A percentile compares a stretch with the other conserved stretches of the same genome.
These are phyloP conservation scores for Callithrix jacchus DNA, from an alignment of 2,113 vertebrate species.

Conservation along the genomic window DNA sequence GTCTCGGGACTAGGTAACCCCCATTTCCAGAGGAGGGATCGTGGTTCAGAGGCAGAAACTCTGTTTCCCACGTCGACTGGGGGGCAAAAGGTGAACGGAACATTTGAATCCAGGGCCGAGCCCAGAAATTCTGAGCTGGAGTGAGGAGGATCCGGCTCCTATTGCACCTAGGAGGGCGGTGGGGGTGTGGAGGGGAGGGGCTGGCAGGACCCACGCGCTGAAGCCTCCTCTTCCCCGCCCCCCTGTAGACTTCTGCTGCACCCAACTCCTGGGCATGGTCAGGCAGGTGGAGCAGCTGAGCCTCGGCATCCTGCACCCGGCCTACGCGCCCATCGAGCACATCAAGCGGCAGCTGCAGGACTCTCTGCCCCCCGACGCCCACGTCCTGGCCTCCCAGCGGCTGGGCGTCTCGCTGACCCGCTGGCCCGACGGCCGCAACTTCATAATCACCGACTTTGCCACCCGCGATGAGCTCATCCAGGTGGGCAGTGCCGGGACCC, in stretches of 20 bases:
- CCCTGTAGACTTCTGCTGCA: conserved; percentile 39
- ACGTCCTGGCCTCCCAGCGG: conserved; percentile 56
- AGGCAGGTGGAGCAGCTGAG: background rate
- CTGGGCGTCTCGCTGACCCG: conserved; percentile 71
- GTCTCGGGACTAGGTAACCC: rapidly evolving
- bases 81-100: background rate
- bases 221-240: background rate
- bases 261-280: background rate
- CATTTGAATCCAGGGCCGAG: background rate
- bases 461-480: conserved; percentile 62
- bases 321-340: background rate
- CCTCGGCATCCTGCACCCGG: conserved; percentile 56
- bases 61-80: background rate
- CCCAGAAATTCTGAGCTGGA: background rate
- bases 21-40: background rate
- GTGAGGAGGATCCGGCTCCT: too few species aligned
- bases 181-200: rapidly evolving
- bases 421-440: background rate
- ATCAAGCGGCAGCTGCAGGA: background rate
- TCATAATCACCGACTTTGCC: conserved; percentile 50
- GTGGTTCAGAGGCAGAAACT: background rate
- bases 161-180: rapidly evolving
- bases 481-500: background rate
- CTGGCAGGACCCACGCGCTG: background rate
- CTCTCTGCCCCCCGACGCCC: rapidly evolving